Conservation (phyloP, 1,140 invertebrate genomes). For the Habropoda laboriosa region DNA sequence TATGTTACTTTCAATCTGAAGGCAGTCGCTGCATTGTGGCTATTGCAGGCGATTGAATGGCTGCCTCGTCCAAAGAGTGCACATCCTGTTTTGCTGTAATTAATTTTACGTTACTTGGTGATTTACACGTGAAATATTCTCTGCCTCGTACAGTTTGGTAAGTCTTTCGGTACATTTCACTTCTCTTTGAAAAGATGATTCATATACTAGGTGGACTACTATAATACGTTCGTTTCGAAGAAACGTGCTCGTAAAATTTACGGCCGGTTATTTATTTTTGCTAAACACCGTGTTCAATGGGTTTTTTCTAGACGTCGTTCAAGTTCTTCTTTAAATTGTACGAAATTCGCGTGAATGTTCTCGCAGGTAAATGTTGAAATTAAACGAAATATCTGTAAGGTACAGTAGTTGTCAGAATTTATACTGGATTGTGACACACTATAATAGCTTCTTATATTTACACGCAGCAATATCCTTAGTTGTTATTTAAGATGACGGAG, state of each 20-base stretch:
- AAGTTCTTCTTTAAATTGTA: not conserved
- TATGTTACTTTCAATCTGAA: constrained; percentile 48
- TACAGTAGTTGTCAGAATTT: constrained; percentile 52
- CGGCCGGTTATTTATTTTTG: constrained; percentile 75
- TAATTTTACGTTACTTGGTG: constrained; percentile 73
- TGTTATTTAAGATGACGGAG: not conserved
- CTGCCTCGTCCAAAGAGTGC: constrained; percentile 75
- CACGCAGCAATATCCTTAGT: not conserved
- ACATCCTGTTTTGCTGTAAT: constrained; percentile 75
- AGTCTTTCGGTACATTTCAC: constrained; percentile 46
- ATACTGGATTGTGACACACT: constrained; percentile 33
- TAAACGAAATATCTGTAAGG: constrained; percentile 5
- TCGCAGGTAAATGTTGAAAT: not conserved
- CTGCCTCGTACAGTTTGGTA: constrained; percentile 65
- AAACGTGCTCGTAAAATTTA: constrained; percentile 70
- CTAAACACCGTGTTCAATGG: constrained; percentile 19
- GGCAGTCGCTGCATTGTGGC: constrained; percentile 61
- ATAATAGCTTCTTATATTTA: constrained; percentile 32
- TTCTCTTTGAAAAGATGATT: constrained; percentile 2
- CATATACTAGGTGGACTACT: constrained; percentile 14
- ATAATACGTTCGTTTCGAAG: constrained; percentile 35
- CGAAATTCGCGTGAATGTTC: not conserved
- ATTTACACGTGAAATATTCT: constrained; percentile 64
- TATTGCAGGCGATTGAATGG: constrained; percentile 76
- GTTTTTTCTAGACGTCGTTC: not conserved